A percentile compares a stretch with the other conserved stretches of the same genome.
Evolutionary conservation across 1,140 invertebrate genomes (phyloP).

Genomic region (Frieseomelitta varia): DNA sequence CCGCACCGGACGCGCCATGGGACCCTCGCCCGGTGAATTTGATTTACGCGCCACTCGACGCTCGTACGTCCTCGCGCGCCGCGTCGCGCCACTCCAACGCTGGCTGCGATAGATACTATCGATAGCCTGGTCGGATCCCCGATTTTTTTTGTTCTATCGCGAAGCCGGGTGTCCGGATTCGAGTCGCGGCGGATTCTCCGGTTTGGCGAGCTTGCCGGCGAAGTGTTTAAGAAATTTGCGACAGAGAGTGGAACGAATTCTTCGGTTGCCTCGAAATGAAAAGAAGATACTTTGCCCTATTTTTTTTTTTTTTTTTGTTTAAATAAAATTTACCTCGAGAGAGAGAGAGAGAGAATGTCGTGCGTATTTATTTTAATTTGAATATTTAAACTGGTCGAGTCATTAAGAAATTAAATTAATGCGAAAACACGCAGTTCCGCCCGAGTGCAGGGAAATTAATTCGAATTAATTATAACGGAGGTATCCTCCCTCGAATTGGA

Average conservation of each 20-base stretch:
- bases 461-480: too few species aligned
- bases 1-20: slow-evolving; percentile 73
- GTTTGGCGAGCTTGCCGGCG: too few species aligned
- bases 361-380: too few species aligned
- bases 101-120: neutral
- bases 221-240: neutral
- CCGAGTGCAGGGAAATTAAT: too few species aligned
- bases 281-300: too few species aligned
- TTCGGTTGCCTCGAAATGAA: too few species aligned
- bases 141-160: neutral
- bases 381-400: too few species aligned
- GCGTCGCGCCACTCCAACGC: neutral
- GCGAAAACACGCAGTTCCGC: neutral
- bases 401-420: too few species aligned
- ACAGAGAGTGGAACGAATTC: neutral
- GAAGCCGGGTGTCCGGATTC: neutral
- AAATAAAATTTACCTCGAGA: too few species aligned
- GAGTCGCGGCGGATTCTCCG: neutral
- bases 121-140: neutral
- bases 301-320: too few species aligned
- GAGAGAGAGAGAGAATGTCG: too few species aligned
- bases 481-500: too few species aligned
- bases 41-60: slow-evolving; percentile 80
- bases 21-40: slow-evolving; percentile 76
- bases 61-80: slow-evolving; percentile 74